A percentile compares a stretch with the other conserved stretches of the same genome.
Evolutionary conservation across 2,113 vertebrate species (phyloP).

Genomic region (Podocnemis expansa): DNA sequence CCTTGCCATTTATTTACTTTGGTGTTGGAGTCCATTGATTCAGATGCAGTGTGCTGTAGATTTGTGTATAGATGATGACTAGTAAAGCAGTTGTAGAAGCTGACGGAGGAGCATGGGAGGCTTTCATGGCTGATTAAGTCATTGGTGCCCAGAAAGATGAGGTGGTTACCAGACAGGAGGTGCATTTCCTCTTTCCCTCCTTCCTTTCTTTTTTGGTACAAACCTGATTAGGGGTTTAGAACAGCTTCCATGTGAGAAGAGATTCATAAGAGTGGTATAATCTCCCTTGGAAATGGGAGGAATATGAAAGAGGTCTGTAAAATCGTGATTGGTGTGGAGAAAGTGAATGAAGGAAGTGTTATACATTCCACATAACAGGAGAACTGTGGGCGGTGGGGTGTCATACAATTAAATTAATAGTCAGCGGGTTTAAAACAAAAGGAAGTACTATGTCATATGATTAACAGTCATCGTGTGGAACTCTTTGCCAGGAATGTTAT

Average conservation of each 20-base stretch:
- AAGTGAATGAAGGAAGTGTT: neutral
- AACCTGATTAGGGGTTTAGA: too few relatives aligned
- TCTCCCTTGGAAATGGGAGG: neutral
- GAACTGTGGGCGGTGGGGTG: neutral
- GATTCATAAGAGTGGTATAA: too few relatives aligned
- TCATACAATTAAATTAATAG: neutral
- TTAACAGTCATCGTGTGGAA: neutral
- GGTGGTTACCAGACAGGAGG: neutral
- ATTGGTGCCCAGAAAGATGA: neutral
- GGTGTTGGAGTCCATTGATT: neutral
- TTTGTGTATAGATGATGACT: neutral
- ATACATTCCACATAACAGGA: neutral
- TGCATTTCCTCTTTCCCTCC: neutral
- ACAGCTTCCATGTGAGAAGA: too few relatives aligned
- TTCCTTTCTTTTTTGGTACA: neutral
- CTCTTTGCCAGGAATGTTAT: neutral
- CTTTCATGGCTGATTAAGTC: neutral
- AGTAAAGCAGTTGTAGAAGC: neutral
- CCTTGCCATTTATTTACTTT: neutral
- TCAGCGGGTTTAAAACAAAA: neutral
- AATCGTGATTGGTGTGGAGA: neutral
- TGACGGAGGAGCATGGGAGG: neutral
- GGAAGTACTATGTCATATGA: neutral
- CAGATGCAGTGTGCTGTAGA: neutral
- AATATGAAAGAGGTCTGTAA: neutral